Base-by-base conservation (phyloP, 2,888 invertebrate species). In the Cheilosia urbana region DNA sequence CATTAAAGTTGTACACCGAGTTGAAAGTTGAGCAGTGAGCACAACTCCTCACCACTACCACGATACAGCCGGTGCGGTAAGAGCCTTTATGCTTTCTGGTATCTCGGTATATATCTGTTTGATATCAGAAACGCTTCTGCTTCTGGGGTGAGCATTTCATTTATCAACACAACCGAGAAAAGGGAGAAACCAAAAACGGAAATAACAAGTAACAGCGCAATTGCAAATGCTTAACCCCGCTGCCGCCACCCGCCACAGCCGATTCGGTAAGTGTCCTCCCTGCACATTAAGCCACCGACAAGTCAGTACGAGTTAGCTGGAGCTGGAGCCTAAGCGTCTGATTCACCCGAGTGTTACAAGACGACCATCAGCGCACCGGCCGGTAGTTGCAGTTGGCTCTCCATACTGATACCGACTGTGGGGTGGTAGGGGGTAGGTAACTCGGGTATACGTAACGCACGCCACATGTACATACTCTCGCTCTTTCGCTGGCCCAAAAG, bases 71-170 rank as follows among this genome's bases (percentile, higher is more conserved):
- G 24, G 6, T 21, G 24, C 11, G 24, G 51, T 51, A 34, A 40
- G 45, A 27, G 45, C n/a, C 63, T 62, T 17, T 15, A 21, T 66
- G 19, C 63, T 62, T 17, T 15, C 27, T 66, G 19, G 60, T 58
- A 72, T 63, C 51, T 40, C 27, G 24, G 62, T 62, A 58, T 73
- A 34, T 17, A 76, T 85, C 80, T 85, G 24, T 55, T 49, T 62
- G 76, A 76, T 80, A 85, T 81, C 81, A 85, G 63, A 85, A 85
- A 77, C 68, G 80, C 71, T 85, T 80, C 51, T 72, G 80, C 85
- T 85, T 85, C 85, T 80, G 85, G 68, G 62, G 72, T 55, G 37
- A 81, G 77, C 72, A 85, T 72, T 85, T 85, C 76, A 85, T 81
- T 80, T 73, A 81, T 85, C 85, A 85, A 85, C 40, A 17, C 24